Evolutionary conservation across 2,888 invertebrate species (phyloP), one percentile per base, ranked within the genome.

Genomic region (Gymnosoma rotundatum): DNA sequence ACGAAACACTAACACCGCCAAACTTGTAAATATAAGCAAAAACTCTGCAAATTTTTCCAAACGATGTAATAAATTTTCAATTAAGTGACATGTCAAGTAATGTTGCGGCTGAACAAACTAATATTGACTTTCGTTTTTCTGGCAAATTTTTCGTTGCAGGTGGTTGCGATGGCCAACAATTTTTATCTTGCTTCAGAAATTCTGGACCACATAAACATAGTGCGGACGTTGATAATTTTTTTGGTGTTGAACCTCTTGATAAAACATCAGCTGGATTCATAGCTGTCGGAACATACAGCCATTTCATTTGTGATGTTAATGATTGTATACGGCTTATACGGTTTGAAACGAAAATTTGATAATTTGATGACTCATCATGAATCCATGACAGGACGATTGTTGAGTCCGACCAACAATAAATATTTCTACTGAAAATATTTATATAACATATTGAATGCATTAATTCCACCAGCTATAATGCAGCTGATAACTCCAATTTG

Each of bases 331-430:
- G 64, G 7, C 32, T 45, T 12, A 58, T 50, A 0, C 78, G 32
- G 25, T 79, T 78, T 38, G 70, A 36, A 36, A 70, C 25, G 25
- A 25, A 25, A 25, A 25, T 25, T 25, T 25, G 25, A 25, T 25
- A 25, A 25, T 25, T 25, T 70, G n/a, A 70, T 9, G 78, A 61
- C 42, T 70, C 45, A 18, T 70, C 63, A 18, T 64, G 42, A 14
- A 85, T 74, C 82, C 82, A 85, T 20, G 85, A 83, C 6, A 83
- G 45, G 16, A 60, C 78, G 12, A 82, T 54, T 25, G 50, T 83
- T 38, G 83, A 85, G 25, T 25, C 25, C 25, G 25, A 25, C 25
- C 25, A 25, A 25, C 25, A 25, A 25, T 25, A 25, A 25, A 25
- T 25, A 25, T 25, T 4, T 25, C 25, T 25, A 25, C 25, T 25